phyloP scores from a whole-genome alignment of 2,888 invertebrate species.

The Petrophora chlorosata region DNA sequence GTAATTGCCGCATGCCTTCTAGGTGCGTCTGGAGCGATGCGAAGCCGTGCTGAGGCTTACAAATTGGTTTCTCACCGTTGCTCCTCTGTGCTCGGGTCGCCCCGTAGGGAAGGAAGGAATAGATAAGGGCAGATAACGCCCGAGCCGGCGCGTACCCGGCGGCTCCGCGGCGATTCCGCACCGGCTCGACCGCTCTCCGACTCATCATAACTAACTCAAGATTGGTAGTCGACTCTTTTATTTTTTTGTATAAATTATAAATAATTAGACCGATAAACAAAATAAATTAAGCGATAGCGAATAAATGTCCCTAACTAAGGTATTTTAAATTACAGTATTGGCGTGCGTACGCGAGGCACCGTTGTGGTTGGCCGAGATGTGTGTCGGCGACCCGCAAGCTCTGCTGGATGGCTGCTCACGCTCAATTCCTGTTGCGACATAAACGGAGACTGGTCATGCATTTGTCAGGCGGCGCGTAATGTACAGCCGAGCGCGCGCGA shows the following conservation, averaged over 20 bases:
- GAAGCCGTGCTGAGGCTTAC: slow-evolving; percentile 80
- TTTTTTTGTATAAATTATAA: slow-evolving; percentile 75
- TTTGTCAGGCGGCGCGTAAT: slow-evolving; percentile 80
- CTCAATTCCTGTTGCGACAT: slow-evolving; percentile 84
- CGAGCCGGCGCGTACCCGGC: slow-evolving; percentile 57
- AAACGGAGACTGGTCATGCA: slow-evolving; percentile 84
- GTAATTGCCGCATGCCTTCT: slow-evolving; percentile 69
- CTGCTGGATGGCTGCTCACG: slow-evolving; percentile 73
- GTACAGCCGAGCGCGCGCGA: slow-evolving; percentile 81
- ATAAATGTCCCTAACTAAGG: slow-evolving; percentile 82
- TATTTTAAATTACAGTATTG: slow-evolving; percentile 78
- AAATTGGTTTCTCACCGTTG: slow-evolving; percentile 81
- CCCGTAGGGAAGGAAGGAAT: slow-evolving; percentile 66
- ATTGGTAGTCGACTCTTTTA: slow-evolving; percentile 80
- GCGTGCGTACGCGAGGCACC: slow-evolving; percentile 75
- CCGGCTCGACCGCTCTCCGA: slow-evolving; percentile 63
- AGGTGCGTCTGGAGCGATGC: slow-evolving; percentile 77
- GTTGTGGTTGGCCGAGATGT: slow-evolving; percentile 77
- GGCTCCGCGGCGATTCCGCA: slow-evolving; percentile 45
- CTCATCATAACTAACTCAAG: slow-evolving; percentile 64
- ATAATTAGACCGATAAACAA: slow-evolving; percentile 80
- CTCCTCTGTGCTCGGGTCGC: slow-evolving; percentile 74
- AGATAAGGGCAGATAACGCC: slow-evolving; percentile 57
- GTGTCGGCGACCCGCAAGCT: slow-evolving; percentile 76
- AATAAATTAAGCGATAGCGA: slow-evolving; percentile 82